These are phyloP conservation scores for Lasioglossum oenotherae DNA, from an alignment of 2,888 invertebrate genomes.

Conservation along the genomic window DNA sequence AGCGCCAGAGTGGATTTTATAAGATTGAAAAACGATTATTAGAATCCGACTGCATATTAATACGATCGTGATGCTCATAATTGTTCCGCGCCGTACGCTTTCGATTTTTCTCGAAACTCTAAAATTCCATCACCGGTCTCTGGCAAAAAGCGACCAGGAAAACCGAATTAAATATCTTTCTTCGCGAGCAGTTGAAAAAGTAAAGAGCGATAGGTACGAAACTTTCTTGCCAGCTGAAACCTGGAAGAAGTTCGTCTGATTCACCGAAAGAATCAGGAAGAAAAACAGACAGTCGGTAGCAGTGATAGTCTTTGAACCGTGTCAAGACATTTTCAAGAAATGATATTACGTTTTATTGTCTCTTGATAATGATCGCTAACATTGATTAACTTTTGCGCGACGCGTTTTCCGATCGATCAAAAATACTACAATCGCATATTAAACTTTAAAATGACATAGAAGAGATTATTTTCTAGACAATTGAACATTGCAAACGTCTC, in stretches of 20 bases:
- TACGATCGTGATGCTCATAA: background rate
- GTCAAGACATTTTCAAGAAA: background rate
- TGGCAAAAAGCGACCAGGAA: background rate
- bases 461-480: background rate
- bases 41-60: background rate
- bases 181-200: slow-evolving; percentile 9
- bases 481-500: background rate
- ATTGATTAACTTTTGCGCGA: background rate
- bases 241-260: background rate
- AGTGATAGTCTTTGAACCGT: slow-evolving; percentile 5
- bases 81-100: background rate
- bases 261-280: slow-evolving; percentile 6
- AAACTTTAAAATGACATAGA: background rate
- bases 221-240: background rate
- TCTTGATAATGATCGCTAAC: background rate
- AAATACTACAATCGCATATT: background rate
- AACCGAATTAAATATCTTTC: slow-evolving; percentile 36
- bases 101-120: slow-evolving; percentile 13
- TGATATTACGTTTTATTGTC: background rate
- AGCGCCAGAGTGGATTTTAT: background rate
- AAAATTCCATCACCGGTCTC: background rate
- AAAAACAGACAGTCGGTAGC: background rate
- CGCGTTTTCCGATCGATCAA: background rate
- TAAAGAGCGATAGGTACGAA: slow-evolving; percentile 11
- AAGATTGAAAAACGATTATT: background rate